Evolutionary conservation across 2,113 vertebrate genomes (phyloP), one percentile per base, ranked within the genome.

Genomic region (Sardina pilchardus): DNA sequence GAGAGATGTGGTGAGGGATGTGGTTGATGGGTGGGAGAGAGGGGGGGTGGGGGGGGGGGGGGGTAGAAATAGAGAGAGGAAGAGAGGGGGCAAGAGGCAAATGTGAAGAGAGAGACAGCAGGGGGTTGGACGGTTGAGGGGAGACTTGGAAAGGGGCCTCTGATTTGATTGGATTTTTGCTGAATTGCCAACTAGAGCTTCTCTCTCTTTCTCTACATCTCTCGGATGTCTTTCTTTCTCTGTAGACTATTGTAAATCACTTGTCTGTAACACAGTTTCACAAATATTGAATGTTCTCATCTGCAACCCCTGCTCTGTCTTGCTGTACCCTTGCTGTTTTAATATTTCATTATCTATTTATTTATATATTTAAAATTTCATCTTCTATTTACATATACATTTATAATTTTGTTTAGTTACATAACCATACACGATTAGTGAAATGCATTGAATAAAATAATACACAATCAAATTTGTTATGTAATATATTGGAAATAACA

Each of bases 141-240:
- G 92, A 87, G 92, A 93, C 91, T 90, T 89, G 93, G 91, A 90
- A 94, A 91, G 92, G 90, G 92, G 91, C 91, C 89, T 89, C 89
- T 89, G 90, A 94, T 94, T 91, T 87, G 16, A 90, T 86, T 84
- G 88, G 82, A 16, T 78, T 78, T 78, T 78, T 78, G 71, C 30
- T 71, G 63, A 78, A 36, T 78, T 78, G 78, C 10, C 50, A 85
- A 89, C 71, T 89, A 81, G 80, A 89, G 90, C 91, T 91, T 95
- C 94, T 95, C 95, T 95, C 94, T 95, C 95, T 95, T 95, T 94
- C 93, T 93, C 94, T 93, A 95, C 93, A 94, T 94, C 93, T 87
- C 92, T 93, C 86, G 82, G 81, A 93, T 94, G 91, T 94, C 95
- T 91, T 94, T 95, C 95, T 95, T 95, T 95, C 95, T 95, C 95